Evolutionary conservation across 2,888 invertebrate genomes (phyloP), one percentile per base, ranked within the genome.

Genomic region (Agriotes lineatus): DNA sequence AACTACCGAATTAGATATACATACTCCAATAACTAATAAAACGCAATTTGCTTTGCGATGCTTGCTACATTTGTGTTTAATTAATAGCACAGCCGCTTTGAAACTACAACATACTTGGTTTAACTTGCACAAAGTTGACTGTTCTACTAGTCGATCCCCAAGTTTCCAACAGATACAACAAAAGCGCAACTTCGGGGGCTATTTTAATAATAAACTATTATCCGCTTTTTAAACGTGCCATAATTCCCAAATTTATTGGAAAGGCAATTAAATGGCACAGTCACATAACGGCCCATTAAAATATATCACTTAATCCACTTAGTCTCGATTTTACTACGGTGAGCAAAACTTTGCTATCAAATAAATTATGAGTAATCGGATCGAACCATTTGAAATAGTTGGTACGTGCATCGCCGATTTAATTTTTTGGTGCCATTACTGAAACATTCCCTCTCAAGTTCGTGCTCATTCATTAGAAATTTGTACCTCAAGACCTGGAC

Each of bases 271-370:
- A 18, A 42, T 42, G 4, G 42, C 9, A 42, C 16, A 5, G n/a
- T 42, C 18, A 18, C 18, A 42, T 18, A 42, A 42, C 9, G 16
- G 9, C 1, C 18, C 20, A 44, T 44, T 44, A 44, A 44, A 44
- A 44, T 44, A 44, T 19, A 44, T 44, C 10, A 44, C 44, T 44
- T 10, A 44, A 44, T 44, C 44, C 37, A 37, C 37, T 37, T 37
- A 37, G 37, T 37, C 12, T 37, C n/a, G 14, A 37, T 37, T 37
- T 37, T 37, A 37, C 1, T 37, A 1, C 12, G n/a, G 14, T 37
- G 12, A 12, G n/a, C 37, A 14, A 37, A n/a, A 37, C 3, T 37
- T 37, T 37, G 14, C 14, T 37, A 14, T 14, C 37, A 14, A 12
- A 37, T 37, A 37, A 37, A 37, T 37, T 37, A 1, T 37, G 4